Conservation (phyloP, 2,888 invertebrate genomes). For the Odontothrips loti region DNA sequence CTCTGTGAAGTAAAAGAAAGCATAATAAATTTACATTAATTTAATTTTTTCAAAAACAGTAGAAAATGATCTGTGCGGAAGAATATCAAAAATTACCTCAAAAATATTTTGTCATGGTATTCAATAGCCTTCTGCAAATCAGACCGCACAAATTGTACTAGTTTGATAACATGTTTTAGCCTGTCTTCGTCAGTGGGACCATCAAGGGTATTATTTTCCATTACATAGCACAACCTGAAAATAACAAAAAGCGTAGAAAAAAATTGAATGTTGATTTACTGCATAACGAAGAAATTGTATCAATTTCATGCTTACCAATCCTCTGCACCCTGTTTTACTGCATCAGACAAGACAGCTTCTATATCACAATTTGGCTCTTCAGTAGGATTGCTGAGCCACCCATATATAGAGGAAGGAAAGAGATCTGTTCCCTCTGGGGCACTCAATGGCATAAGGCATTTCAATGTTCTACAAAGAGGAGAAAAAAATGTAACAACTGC, state of each 20-base stretch:
- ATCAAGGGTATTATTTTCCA: constrained; percentile 62
- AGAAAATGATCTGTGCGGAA: not conserved
- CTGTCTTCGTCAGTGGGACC: constrained; percentile 64
- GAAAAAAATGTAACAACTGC: constrained; percentile 14
- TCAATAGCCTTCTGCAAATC: constrained; percentile 78
- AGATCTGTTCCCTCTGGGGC: constrained; percentile 60
- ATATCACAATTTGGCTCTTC: constrained; percentile 57
- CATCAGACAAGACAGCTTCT: constrained; percentile 60
- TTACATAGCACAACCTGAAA: constrained; percentile 60
- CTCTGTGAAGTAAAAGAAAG: constrained; percentile 50
- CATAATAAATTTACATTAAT: constrained; percentile 23
- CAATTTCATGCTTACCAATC: constrained; percentile 57
- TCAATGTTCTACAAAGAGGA: constrained; percentile 55
- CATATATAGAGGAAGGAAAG: constrained; percentile 65
- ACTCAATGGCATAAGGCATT: constrained; percentile 59
- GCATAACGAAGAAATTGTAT: not conserved
- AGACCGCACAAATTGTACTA: constrained; percentile 73
- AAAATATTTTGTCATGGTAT: constrained; percentile 75
- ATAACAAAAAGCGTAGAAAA: not conserved
- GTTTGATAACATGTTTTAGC: constrained; percentile 73
- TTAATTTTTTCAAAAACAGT: constrained; percentile 23
- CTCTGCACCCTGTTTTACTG: constrained; percentile 67
- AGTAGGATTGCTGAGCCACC: constrained; percentile 53
- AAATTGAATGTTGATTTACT: constrained; percentile 15
- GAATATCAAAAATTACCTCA: constrained; percentile 57